Base-by-base conservation (phyloP, 2,888 invertebrate genomes). In the Arrhopalites spinosus region DNA sequence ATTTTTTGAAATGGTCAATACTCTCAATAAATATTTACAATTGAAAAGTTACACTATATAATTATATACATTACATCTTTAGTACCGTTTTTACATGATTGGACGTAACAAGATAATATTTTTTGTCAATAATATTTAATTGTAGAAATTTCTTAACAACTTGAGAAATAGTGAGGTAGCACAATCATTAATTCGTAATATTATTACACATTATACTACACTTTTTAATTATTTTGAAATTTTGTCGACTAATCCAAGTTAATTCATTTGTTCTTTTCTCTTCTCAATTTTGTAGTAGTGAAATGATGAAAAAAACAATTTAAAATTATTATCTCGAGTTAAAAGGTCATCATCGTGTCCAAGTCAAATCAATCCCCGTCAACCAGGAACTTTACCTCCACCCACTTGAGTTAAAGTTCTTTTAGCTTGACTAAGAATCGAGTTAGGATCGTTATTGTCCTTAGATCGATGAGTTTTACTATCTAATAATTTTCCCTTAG, bases 361-460 rank as follows among this genome's bases (percentile, higher is more conserved):
- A 23, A n/a, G 20, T 17, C 20, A 53, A 53, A 53, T n/a, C 23
- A 8, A 23, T 53, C n/a, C n/a, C n/a, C 17, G 15, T 59, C 59
- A 59, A 2, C 27, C 59, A 59, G 59, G 23, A 23, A 59, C n/a
- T 50, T 50, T 50, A 2, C 56, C 59, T 23, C 29, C 47, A 53
- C 80, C 75, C 13, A 81, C 76, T 61, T 74, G 75, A 23, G 74
- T 79, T 17, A 80, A 66, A 47, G 81, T 81, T 70, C 78, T 66
- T 75, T 81, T 81, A 29, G 81, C 81, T 70, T 80, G 77, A 75
- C 80, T 80, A n/a, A 81, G 36, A 53, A 81, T 80, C n/a, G 81
- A 81, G 47, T 81, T 79, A 0, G 81, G 81, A 66, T 81, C 81
- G 30, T 77, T 70, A 73, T 81, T 81, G 61, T 81, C 81, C 67